A percentile compares a stretch with the other conserved stretches of the same genome.
Evolutionary conservation across 2,888 invertebrate species (phyloP).

Genomic region (Drosophila dives): DNA sequence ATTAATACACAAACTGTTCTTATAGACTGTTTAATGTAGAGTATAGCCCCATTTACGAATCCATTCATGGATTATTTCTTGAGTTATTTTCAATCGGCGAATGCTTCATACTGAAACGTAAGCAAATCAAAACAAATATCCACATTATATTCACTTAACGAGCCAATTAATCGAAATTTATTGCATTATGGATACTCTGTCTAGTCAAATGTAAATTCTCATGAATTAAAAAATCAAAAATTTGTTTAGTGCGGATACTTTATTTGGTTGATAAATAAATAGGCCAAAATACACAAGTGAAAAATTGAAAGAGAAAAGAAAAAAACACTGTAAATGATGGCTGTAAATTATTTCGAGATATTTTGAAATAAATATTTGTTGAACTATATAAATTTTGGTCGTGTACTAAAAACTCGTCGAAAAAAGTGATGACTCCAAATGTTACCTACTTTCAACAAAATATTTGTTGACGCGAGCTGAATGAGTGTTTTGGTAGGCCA

Average conservation of each 20-base stretch:
- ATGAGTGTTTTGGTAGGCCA: slow-evolving; percentile 15
- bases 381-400: slow-evolving; percentile 25
- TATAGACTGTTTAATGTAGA: slow-evolving; percentile 37
- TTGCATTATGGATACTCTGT: slow-evolving; percentile 45
- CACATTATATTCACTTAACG: slow-evolving; percentile 53
- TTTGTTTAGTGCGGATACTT: neutral
- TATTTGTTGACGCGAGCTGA: slow-evolving; percentile 59
- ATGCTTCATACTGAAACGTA: slow-evolving; percentile 1
- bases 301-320: neutral
- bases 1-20: neutral
- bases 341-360: neutral
- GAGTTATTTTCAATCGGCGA: slow-evolving; percentile 33
- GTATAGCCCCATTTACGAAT: slow-evolving; percentile 38
- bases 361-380: neutral
- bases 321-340: neutral
- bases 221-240: slow-evolving; percentile 40
- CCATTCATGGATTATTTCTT: slow-evolving; percentile 45
- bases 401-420: slow-evolving; percentile 19
- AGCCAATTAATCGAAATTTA: slow-evolving; percentile 52
- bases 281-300: neutral
- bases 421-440: slow-evolving; percentile 67
- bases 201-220: slow-evolving; percentile 46
- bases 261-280: neutral
- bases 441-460: slow-evolving; percentile 70
- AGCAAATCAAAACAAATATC: slow-evolving; percentile 56